These are phyloP conservation scores for Lichenostomus cassidix DNA, from an alignment of 2,113 vertebrate genomes.

Conservation along the genomic window DNA sequence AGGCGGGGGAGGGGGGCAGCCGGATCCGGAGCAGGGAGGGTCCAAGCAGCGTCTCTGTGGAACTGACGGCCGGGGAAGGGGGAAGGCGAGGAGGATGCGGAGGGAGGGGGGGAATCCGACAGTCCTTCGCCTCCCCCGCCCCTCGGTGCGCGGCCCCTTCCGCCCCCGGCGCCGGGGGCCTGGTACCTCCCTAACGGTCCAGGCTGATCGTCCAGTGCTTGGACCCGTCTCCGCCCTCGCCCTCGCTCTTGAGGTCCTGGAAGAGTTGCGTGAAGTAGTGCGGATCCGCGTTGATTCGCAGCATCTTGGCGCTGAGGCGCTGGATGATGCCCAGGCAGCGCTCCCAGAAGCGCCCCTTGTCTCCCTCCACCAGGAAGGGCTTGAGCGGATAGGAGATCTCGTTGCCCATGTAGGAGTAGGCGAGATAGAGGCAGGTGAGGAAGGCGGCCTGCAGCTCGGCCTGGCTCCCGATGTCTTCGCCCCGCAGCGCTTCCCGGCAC, in stretches of 20 bases:
- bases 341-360: conserved; percentile 95
- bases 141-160: conserved; percentile 31
- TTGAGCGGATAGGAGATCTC: conserved; percentile 99
- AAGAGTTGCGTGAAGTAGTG: conserved; percentile 98
- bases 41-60: neutral
- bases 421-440: conserved; percentile 96
- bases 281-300: conserved; percentile 93
- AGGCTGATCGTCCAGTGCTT: conserved; percentile 85
- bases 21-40: conserved; percentile 17
- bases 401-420: conserved; percentile 98
- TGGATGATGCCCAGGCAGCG: conserved; percentile 90
- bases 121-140: conserved; percentile 17
- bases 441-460: conserved; percentile 91
- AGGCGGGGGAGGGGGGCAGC: neutral
- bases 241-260: conserved; percentile 95
- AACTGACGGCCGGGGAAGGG: neutral
- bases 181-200: conserved; percentile 82
- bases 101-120: neutral
- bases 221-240: conserved; percentile 73
- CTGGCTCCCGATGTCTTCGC: conserved; percentile 81
- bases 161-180: neutral
- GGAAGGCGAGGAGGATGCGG: neutral
- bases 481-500: conserved; percentile 85
- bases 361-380: conserved; percentile 91
- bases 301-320: conserved; percentile 93